Evolutionary conservation across 2,888 invertebrate genomes (phyloP), one percentile per base, ranked within the genome.

Genomic region (Bruchidius siliquastri): DNA sequence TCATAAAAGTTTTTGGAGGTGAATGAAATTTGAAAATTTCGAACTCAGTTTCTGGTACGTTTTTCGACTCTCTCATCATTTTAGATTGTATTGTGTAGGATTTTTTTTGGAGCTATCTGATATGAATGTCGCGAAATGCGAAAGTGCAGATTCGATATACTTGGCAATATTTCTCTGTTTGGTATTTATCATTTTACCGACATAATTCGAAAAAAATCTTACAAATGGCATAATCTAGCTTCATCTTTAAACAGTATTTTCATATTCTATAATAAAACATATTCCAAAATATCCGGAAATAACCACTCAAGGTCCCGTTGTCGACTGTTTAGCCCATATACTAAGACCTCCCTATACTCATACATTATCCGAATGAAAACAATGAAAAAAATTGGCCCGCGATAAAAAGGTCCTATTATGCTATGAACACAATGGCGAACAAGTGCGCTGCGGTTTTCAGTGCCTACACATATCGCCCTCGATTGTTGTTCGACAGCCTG

Each of bases 401-500:
- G 49, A 49, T 49, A 13, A 49, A 49, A 49, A 49, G 49, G 49
- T 49, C 18, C 49, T 49, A 49, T 49, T 49, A 49, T 49, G 8
- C 49, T 49, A 1, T 1, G 49, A 3, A 13, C 49, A 49, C 49
- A 49, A 49, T 49, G 13, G 49, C 49, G 49, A 49, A 13, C 49
- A 49, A 49, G 49, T 49, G 49, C 49, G 49, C 49, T 49, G 49
- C 49, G 49, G 49, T 49, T 49, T 49, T 13, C 13, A 13, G 49
- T 18, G 49, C 18, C 49, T 49, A 49, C 49, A 49, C 49, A 49
- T 49, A 49, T 73, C 73, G 67, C 72, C 74, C 76, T 77, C 70
- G 22, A 81, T 49, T 82, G 69, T 73, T 81, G 82, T 82, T 82
- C 81, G 82, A 82, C 80, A 80, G 80, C 76, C 77, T 81, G 81